Conservation (phyloP, 2,888 invertebrate species). For the Rotaria magnacalcarata region DNA sequence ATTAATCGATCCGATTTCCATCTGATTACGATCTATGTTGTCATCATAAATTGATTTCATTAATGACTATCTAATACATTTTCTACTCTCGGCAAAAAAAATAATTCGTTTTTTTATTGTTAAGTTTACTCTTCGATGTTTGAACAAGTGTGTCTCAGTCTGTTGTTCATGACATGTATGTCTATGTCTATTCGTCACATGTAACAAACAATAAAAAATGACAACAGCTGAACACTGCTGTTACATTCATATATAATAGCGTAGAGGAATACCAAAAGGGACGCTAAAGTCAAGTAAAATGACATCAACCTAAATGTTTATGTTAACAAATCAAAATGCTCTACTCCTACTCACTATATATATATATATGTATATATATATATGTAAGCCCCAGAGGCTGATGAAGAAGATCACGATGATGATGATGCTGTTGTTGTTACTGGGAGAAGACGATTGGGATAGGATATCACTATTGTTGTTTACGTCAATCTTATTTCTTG, state of each 20-base stretch:
- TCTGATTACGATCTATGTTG: not conserved
- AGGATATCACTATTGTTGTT: not conserved
- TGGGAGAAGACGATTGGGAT: not conserved
- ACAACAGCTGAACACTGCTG: not conserved
- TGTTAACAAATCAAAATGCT: not conserved
- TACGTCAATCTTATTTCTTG: not conserved
- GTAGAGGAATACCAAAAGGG: not conserved
- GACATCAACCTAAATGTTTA: not conserved
- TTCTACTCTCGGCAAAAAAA: not conserved
- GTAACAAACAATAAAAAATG: not conserved
- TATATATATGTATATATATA: not conserved
- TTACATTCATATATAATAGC: not conserved
- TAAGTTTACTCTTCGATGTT: not conserved
- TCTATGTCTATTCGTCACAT: too few species aligned
- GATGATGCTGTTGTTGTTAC: not conserved
- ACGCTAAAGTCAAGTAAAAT: not conserved
- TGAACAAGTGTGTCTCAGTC: not conserved
- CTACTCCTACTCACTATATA: not conserved
- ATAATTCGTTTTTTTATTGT: not conserved
- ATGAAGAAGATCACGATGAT: not conserved
- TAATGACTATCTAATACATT: not conserved
- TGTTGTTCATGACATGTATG: not conserved
- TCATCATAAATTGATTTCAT: constrained; percentile 28
- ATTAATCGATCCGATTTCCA: constrained; percentile 22
- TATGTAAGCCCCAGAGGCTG: not conserved